A percentile compares a stretch with the other conserved stretches of the same genome.
Conservation (phyloP, 1,140 invertebrate species). For the Camponotus pennsylvanicus region DNA sequence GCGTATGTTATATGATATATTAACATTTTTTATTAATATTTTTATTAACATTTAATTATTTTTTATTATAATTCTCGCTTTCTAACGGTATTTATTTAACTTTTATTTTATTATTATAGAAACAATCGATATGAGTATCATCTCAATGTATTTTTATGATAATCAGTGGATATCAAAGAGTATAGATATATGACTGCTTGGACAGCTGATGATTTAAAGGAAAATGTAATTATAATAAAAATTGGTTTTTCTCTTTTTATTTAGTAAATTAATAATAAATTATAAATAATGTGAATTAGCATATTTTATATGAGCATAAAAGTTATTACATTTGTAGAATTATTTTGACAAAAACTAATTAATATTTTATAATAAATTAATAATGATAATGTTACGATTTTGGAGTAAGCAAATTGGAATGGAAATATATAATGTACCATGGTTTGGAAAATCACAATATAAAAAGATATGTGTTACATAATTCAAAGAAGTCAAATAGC, state of each 20-base stretch:
- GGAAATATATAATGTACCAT: constrained; percentile 43
- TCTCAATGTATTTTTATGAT: constrained; percentile 17
- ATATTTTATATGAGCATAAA: not conserved
- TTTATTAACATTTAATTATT: not conserved
- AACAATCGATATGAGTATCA: not conserved
- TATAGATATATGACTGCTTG: constrained; percentile 62
- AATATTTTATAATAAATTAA: not conserved
- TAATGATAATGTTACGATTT: not conserved
- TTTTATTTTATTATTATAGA: not conserved
- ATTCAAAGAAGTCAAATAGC: too few species aligned
- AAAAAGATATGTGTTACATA: not conserved
- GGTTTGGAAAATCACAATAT: constrained; percentile 20
- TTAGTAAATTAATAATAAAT: constrained; percentile 13
- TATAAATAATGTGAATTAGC: not conserved
- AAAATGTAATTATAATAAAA: constrained; percentile 44
- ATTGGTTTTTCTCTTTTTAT: not conserved
- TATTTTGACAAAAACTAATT: not conserved
- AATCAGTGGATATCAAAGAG: constrained; percentile 42
- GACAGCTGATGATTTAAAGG: constrained; percentile 57
- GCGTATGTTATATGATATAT: constrained; percentile 21
- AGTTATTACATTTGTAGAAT: not conserved
- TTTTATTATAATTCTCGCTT: not conserved
- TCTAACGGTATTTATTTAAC: not conserved
- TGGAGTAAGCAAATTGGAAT: not conserved
- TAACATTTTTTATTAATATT: too few species aligned